Percentiles rank a stretch among this genome's conserved stretches.
Evolutionary conservation across 2,113 vertebrate genomes (phyloP).

Genomic region (Girardinichthys multiradiatus): DNA sequence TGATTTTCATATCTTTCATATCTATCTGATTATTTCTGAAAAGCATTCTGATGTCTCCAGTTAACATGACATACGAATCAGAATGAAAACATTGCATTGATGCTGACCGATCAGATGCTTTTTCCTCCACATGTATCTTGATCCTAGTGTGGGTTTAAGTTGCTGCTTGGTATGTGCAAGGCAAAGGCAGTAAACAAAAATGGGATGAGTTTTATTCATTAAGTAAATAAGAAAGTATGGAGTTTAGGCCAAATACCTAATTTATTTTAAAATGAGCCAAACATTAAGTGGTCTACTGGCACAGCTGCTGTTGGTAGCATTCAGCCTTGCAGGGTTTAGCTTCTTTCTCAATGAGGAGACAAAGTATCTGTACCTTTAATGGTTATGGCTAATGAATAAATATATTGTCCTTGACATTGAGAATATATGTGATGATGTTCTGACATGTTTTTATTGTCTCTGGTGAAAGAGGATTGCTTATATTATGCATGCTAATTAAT

Average conservation of each 20-base stretch:
- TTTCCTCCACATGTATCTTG: conserved; percentile 4
- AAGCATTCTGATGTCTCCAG: conserved; percentile 10
- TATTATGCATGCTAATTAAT: neutral
- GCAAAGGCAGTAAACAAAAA: conserved; percentile 20
- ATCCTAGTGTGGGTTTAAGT: conserved; percentile 2
- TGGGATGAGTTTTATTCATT: conserved; percentile 66
- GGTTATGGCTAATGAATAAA: conserved; percentile 55
- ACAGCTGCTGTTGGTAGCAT: conserved; percentile 32
- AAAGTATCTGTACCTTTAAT: conserved; percentile 34
- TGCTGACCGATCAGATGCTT: neutral
- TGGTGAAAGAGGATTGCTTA: neutral
- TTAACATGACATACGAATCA: neutral
- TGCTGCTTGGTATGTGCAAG: conserved; percentile 27
- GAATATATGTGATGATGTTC: neutral
- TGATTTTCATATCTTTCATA: neutral
- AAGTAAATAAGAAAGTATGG: conserved; percentile 68
- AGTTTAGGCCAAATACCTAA: conserved; percentile 58
- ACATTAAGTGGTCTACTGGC: conserved; percentile 75
- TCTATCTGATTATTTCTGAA: conserved; percentile 33
- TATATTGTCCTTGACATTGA: conserved; percentile 31
- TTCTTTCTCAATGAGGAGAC: conserved; percentile 54
- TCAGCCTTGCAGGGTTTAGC: conserved; percentile 48
- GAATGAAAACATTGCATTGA: conserved; percentile 16
- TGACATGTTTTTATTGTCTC: neutral
- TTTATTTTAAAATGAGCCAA: conserved; percentile 67